Base-by-base conservation (phyloP, 2,797 vertebrate species). In the Lutjanus campechanus region DNA sequence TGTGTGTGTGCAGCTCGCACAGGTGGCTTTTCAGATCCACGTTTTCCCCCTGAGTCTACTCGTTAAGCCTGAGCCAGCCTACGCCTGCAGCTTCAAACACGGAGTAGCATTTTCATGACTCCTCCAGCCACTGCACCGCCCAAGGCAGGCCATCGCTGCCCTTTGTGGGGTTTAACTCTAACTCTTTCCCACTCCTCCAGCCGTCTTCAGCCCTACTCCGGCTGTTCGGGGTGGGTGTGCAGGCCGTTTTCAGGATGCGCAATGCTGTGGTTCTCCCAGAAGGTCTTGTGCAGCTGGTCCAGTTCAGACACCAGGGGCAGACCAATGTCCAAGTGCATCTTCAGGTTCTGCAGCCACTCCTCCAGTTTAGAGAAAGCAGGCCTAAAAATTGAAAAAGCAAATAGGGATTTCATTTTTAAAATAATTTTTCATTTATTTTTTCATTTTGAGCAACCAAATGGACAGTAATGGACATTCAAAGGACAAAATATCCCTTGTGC, bases 261-360 rank as follows among this genome's bases (percentile, higher is more conserved):
- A 59, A 74, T 53, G 76, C 76, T 89, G 94, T 99, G 95, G 5
- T 82, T 95, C 87, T 96, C 95, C 95, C 97, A 96, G 81, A 99
- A 99, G 86, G 94, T 90, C 85, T 92, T 95, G 87, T 97, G 95
- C 85, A 99, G 89, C 79, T 97, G 95, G 74, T 97, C 97, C 90
- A 98, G 92, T 83, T 99, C 97, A 0, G 97, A 95, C 82, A 97
- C 95, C 76, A 99, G 92, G 0, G 97, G 97, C 20, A 99, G 93
- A 66, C 95, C 95, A 36, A 97, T 96, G 46, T 98, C 97, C 95
- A 99, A 91, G 92, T 98, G 98, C 97, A 98, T 97, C 93, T 95
- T 97, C 20, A 99, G 96, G 72, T 96, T 97, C 83, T 98, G 96
- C 89, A 99, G 91, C 98, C 97, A 99, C 79, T 97, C 97, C 74